phyloP scores from a whole-genome alignment of 2,797 vertebrate genomes.

The Tragelaphus oryx region DNA sequence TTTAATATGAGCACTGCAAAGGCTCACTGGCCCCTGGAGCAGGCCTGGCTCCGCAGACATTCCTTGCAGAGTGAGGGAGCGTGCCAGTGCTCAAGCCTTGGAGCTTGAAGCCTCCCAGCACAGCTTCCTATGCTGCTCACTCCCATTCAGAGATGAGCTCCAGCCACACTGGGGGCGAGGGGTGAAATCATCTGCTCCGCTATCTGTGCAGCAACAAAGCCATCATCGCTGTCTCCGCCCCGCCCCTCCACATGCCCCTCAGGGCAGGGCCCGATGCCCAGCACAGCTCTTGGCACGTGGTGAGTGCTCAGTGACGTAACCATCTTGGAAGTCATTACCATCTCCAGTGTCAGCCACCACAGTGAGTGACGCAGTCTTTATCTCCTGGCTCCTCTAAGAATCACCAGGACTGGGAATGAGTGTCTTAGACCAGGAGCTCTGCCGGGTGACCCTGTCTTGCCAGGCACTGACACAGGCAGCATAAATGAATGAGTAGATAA shows the following conservation, averaged over 20 bases:
- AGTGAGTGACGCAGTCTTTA: background rate
- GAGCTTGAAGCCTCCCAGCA: background rate
- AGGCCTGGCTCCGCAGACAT: background rate
- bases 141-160: rapidly evolving
- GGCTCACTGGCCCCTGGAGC: background rate
- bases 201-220: background rate
- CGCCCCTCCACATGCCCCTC: background rate
- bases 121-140: background rate
- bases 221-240: background rate
- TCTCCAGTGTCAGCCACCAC: background rate
- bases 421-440: background rate
- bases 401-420: background rate
- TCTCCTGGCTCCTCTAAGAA: background rate
- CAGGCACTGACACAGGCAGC: background rate
- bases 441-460: background rate
- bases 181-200: rapidly evolving
- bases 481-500: background rate
- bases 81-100: rapidly evolving
- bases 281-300: rapidly evolving
- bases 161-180: background rate
- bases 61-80: rapidly evolving
- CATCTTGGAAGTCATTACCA: background rate
- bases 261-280: background rate
- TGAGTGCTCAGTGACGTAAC: rapidly evolving
- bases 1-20: rapidly evolving